Evolutionary conservation across 2,888 invertebrate species (phyloP).

Genomic region (Iselma pallidipennis): DNA sequence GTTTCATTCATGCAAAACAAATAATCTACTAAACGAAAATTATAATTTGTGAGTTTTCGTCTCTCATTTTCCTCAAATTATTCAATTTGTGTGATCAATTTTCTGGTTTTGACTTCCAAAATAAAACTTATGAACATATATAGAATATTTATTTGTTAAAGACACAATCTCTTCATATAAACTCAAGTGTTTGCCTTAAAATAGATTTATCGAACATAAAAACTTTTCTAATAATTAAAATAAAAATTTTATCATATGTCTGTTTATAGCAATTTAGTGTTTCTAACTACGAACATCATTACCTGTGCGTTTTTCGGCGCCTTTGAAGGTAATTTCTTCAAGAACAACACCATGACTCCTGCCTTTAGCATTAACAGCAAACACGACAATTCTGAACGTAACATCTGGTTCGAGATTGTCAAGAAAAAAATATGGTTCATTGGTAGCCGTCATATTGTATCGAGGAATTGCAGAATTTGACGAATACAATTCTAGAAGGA

Average conservation of each 20-base stretch:
- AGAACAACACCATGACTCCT: constrained; percentile 72
- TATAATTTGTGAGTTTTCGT: too few species aligned
- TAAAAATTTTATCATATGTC: too few species aligned
- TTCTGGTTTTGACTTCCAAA: too few species aligned
- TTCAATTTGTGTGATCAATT: too few species aligned
- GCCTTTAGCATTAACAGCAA: constrained; percentile 82
- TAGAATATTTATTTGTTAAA: too few species aligned
- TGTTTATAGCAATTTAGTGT: too few species aligned
- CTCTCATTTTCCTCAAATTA: too few species aligned
- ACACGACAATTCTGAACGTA: constrained; percentile 75
- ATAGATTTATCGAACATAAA: not conserved
- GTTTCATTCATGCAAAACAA: too few species aligned
- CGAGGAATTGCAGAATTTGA: constrained; percentile 54
- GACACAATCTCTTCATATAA: not conserved
- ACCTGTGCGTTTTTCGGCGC: constrained; percentile 80
- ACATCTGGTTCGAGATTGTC: constrained; percentile 80
- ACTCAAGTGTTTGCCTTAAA: constrained; percentile 1
- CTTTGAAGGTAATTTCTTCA: constrained; percentile 77
- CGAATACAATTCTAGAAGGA: constrained; percentile 77
- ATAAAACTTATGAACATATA: too few species aligned
- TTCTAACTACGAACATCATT: constrained; percentile 26
- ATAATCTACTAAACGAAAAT: too few species aligned
- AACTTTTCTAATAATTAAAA: too few species aligned
- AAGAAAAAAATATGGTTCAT: constrained; percentile 75
- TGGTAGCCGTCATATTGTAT: constrained; percentile 66